Percentiles rank a stretch among this genome's conserved stretches.
These are phyloP conservation scores for Mobula birostris DNA, from an alignment of 2,113 vertebrate species.

Conservation along the genomic window DNA sequence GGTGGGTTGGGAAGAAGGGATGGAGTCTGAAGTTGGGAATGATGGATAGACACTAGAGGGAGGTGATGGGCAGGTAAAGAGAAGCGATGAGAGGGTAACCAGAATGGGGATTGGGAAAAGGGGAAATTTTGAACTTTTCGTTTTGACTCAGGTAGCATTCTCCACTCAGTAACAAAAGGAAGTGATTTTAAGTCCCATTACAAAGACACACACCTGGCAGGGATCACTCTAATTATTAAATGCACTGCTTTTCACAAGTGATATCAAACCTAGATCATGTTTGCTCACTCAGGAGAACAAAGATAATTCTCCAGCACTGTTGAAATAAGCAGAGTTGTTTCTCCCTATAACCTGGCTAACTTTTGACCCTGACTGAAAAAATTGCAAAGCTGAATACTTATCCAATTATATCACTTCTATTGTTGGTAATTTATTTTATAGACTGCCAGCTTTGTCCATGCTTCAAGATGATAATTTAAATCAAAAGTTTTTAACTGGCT, in stretches of 20 bases:
- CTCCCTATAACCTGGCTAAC: background rate
- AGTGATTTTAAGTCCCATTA: background rate
- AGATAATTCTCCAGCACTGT: background rate
- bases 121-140: background rate
- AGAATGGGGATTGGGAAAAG: no score
- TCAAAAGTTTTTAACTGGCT: background rate
- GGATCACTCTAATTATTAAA: background rate
- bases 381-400: background rate
- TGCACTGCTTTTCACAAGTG: background rate
- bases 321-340: background rate
- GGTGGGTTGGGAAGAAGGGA: no score
- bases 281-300: background rate
- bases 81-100: no score
- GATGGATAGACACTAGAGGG: no score
- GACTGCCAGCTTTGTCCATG: background rate
- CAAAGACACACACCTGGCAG: background rate
- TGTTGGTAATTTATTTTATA: background rate
- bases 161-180: background rate
- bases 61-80: no score
- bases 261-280: background rate
- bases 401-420: background rate
- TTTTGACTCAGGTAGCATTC: background rate
- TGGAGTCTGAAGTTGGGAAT: no score
- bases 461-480: background rate
- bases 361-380: background rate